phyloP scores from a whole-genome alignment of 2,797 vertebrate species.

The Gorsachius magnificus region DNA sequence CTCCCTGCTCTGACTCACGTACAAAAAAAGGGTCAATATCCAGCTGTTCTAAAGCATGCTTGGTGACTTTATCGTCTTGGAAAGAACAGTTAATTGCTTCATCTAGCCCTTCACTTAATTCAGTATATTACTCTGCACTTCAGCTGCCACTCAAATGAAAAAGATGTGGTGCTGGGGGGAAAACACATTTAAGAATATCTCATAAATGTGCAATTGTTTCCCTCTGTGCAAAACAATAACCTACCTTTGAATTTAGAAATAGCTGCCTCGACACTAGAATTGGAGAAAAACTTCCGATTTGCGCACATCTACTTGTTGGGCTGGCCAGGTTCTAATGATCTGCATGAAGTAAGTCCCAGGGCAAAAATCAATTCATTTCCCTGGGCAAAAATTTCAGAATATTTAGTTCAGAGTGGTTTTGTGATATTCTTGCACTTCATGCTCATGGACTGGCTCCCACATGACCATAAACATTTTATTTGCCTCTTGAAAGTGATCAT shows the following conservation, averaged over 20 bases:
- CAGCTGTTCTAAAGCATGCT: slow-evolving; percentile 18
- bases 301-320: background rate
- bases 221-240: background rate
- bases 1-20: background rate
- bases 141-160: slow-evolving; percentile 57
- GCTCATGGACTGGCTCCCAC: background rate
- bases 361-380: background rate
- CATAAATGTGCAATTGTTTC: background rate
- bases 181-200: slow-evolving; percentile 40
- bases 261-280: background rate
- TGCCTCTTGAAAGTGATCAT: background rate
- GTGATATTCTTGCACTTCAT: background rate
- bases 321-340: background rate
- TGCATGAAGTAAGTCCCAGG: background rate
- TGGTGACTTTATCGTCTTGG: background rate
- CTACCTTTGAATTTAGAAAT: background rate
- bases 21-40: background rate
- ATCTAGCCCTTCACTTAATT: slow-evolving; percentile 67
- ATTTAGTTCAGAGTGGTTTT: background rate
- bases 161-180: background rate
- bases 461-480: background rate
- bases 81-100: slow-evolving; percentile 65
- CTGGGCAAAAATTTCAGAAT: background rate
- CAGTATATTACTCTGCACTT: slow-evolving; percentile 46
- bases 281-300: background rate